Percentiles rank a stretch among this genome's conserved stretches.
These are phyloP conservation scores for Cynodonichthys magdalenae DNA, from an alignment of 2,797 vertebrate genomes.

Conservation along the genomic window DNA sequence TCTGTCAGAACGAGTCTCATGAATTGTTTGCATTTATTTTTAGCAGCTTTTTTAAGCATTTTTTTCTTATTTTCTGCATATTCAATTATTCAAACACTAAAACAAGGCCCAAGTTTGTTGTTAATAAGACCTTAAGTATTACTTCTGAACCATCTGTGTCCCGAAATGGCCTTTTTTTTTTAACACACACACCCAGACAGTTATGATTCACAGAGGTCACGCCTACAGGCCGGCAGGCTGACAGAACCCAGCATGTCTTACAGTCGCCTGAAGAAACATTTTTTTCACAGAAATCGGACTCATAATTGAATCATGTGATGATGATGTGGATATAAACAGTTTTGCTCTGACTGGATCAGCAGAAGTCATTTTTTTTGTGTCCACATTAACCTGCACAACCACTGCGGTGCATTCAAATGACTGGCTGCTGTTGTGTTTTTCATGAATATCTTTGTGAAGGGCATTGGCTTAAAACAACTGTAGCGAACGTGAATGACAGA, in stretches of 20 bases:
- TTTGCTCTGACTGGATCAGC: slow-evolving; percentile 28
- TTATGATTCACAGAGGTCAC: slow-evolving; percentile 54
- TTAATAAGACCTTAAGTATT: background rate
- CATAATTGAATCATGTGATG: slow-evolving; percentile 57
- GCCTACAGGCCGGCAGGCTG: slow-evolving; percentile 35
- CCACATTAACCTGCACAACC: slow-evolving; percentile 50
- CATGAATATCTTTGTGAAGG: slow-evolving; percentile 67
- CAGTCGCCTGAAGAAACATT: slow-evolving; percentile 57
- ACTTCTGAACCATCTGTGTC: background rate
- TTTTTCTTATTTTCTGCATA: background rate
- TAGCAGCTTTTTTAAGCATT: slow-evolving; percentile 9
- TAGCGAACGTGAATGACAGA: slow-evolving; percentile 39
- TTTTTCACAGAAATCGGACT: slow-evolving; percentile 27
- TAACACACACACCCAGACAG: slow-evolving; percentile 1
- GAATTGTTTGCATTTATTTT: slow-evolving; percentile 7
- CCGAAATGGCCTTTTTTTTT: background rate
- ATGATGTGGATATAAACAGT: slow-evolving; percentile 61
- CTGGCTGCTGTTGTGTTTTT: slow-evolving; percentile 57
- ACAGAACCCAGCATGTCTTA: slow-evolving; percentile 55
- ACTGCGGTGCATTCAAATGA: slow-evolving; percentile 77
- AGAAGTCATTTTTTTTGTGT: slow-evolving; percentile 56
- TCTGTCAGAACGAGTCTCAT: slow-evolving; percentile 33
- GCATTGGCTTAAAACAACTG: slow-evolving; percentile 65
- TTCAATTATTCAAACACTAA: background rate
- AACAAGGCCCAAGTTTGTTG: slow-evolving; percentile 1